Conservation (phyloP, 1,140 invertebrate species). For the Bombus affinis region DNA sequence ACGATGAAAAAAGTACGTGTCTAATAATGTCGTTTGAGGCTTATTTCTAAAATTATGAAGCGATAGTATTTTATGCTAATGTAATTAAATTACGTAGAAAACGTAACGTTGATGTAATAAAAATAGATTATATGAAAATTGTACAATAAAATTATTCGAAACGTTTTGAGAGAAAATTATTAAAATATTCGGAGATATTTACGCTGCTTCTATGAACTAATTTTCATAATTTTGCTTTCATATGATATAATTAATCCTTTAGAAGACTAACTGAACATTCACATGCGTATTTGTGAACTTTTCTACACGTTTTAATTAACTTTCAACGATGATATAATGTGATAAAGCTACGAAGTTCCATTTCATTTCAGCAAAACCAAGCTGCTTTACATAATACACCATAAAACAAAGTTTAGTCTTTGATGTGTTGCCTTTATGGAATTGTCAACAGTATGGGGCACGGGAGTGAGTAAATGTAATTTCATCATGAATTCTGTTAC, state of each 20-base stretch:
- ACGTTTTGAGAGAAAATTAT: background rate
- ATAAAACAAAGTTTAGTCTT: constrained; percentile 11
- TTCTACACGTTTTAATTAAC: background rate
- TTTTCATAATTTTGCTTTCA: background rate
- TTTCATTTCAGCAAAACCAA: constrained; percentile 1
- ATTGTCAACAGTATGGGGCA: background rate
- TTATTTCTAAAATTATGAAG: too few relatives aligned
- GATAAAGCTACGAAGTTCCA: background rate
- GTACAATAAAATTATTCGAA: too few relatives aligned
- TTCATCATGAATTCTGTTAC: background rate
- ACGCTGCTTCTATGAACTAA: background rate
- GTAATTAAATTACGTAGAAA: too few relatives aligned
- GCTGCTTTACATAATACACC: background rate
- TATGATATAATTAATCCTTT: background rate
- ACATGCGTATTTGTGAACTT: background rate
- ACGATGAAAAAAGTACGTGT: too few relatives aligned
- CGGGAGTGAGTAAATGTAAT: background rate
- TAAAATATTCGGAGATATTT: background rate
- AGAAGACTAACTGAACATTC: background rate
- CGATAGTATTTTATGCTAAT: too few relatives aligned
- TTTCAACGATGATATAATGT: background rate
- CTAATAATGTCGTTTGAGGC: too few relatives aligned
- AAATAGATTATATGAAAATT: too few relatives aligned
- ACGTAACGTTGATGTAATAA: too few relatives aligned
- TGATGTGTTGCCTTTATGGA: background rate